phyloP scores from a whole-genome alignment of 2,888 invertebrate species.

The Cenopis cana region DNA sequence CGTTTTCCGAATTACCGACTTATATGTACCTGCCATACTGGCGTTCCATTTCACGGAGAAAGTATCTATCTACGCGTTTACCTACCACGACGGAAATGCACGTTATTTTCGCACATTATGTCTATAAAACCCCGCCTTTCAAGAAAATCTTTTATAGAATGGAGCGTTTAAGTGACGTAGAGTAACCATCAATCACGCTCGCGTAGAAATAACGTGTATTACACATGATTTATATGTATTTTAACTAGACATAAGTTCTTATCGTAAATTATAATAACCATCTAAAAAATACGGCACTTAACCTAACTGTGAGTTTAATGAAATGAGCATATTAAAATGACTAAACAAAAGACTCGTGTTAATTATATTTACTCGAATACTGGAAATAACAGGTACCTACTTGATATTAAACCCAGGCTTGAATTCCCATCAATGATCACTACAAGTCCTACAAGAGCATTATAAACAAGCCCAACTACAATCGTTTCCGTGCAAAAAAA shows the following conservation, averaged over 20 bases:
- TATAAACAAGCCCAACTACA: background rate
- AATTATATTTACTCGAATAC: too few species aligned
- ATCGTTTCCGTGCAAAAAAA: background rate
- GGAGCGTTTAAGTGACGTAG: constrained; percentile 43
- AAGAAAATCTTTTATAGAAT: constrained; percentile 44
- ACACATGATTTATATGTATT: constrained; percentile 1
- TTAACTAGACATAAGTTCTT: background rate
- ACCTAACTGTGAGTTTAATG: background rate
- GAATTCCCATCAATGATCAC: background rate
- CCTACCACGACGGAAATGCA: constrained; percentile 42
- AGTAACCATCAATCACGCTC: constrained; percentile 44
- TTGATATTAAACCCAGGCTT: background rate
- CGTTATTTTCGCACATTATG: constrained; percentile 45
- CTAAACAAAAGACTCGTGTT: background rate
- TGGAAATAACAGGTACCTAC: background rate
- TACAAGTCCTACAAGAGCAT: too few species aligned
- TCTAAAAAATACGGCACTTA: background rate
- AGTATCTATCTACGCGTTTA: constrained; percentile 42
- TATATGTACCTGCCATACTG: constrained; percentile 42
- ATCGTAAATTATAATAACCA: background rate
- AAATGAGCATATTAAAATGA: background rate
- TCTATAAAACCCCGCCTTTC: constrained; percentile 44
- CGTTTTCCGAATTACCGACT: constrained; percentile 43
- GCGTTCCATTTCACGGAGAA: constrained; percentile 44
- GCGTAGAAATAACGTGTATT: constrained; percentile 35